Evolutionary conservation across 2,888 invertebrate genomes (phyloP), one percentile per base, ranked within the genome.

Genomic region (Hipparchia semele): DNA sequence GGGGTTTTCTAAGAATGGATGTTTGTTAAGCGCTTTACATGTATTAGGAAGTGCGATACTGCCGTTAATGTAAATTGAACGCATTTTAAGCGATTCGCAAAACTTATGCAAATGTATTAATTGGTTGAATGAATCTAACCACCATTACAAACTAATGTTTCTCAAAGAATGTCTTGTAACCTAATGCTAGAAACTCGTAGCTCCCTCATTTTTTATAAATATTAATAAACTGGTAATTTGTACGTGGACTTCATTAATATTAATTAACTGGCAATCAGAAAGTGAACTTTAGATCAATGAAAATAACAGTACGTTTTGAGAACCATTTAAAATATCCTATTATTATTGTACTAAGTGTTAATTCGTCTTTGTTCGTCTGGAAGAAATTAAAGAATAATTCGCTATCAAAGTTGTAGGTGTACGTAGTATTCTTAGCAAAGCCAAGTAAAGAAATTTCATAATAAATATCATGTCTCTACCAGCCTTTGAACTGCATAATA

Each of bases 21-120:
- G 75, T 77, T 81, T 77, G 82, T 76, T 80, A 83, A 82, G 84
- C 84, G 83, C 83, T 83, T 86, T 85, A 87, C 87, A 87, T 87
- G 87, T 87, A 91, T 90, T 89, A 90, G 84, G 85, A 86, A 82
- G 81, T 86, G 84, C 82, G 82, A 86, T 82, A 83, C 84, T 86
- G 83, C 84, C 79, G 77, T 76, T 83, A 88, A 90, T 92, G 90
- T 85, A 84, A 88, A 86, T 88, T 78, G 82, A 80, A 82, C 83
- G 83, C 85, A 90, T 91, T 91, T 89, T 88, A 91, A 89, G 88
- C 89, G 86, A 86, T 92, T 91, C 92, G 86, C 80, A 86, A 85
- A 90, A 90, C 90, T 89, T 87, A 87, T 87, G 86, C 85, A 87
- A 87, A 86, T 86, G 81, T 83, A 84, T 77, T 78, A 79, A 82